A percentile compares a stretch with the other conserved stretches of the same genome.
Evolutionary conservation across 2,113 vertebrate genomes (phyloP).

Genomic region (Diadophis punctatus): DNA sequence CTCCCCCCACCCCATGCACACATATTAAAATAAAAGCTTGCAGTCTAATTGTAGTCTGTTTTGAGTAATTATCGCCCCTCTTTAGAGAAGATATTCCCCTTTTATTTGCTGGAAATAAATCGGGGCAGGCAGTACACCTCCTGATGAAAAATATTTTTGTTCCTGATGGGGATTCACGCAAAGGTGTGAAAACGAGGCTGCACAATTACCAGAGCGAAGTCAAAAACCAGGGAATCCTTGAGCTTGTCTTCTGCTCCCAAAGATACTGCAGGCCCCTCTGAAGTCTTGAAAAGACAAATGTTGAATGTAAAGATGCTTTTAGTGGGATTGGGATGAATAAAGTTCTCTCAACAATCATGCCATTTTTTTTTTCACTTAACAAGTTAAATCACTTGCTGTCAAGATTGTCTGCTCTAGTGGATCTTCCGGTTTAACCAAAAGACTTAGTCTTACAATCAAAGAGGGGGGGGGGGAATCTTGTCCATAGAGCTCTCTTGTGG

Average conservation of each 20-base stretch:
- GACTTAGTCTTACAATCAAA: background rate
- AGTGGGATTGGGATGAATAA: background rate
- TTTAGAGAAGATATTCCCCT: background rate
- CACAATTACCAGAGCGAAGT: background rate
- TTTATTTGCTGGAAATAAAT: background rate
- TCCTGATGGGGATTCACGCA: background rate
- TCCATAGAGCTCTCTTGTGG: background rate
- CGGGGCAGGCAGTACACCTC: background rate
- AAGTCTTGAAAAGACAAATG: background rate
- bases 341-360: background rate
- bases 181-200: background rate
- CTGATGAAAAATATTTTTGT: background rate
- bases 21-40: background rate
- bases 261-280: background rate
- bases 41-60: background rate
- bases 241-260: background rate
- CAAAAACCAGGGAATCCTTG: background rate
- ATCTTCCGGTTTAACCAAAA: background rate
- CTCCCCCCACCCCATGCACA: background rate
- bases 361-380: background rate
- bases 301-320: background rate
- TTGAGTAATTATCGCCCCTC: background rate
- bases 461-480: background rate
- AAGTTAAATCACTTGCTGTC: background rate
- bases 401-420: background rate